Percentiles rank a stretch among this genome's conserved stretches.
These are phyloP conservation scores for Antechinus flavipes DNA, from an alignment of 2,113 vertebrate species.

Conservation along the genomic window DNA sequence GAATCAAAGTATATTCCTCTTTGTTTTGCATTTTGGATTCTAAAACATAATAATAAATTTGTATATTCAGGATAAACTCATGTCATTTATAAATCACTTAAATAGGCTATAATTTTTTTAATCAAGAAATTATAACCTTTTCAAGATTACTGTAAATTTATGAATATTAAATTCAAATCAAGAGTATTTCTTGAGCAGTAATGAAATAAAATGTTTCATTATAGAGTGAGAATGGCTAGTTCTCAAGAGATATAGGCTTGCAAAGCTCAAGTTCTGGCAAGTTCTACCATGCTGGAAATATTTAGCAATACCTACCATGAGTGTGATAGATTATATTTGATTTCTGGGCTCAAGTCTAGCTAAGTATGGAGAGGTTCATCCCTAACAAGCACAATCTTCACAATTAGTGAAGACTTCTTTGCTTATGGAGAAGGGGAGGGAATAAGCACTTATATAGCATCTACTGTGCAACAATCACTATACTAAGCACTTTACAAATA, in stretches of 20 bases:
- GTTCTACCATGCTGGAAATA: background rate
- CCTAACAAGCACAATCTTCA: background rate
- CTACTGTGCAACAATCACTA: background rate
- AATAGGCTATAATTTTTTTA: background rate
- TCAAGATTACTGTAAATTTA: slow-evolving; percentile 41
- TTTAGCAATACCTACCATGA: background rate
- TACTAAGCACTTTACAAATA: background rate
- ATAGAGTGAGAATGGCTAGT: background rate
- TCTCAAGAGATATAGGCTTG: background rate
- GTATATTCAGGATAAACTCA: slow-evolving; percentile 53
- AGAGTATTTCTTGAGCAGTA: background rate
- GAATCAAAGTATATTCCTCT: slow-evolving; percentile 39
- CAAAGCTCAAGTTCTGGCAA: background rate
- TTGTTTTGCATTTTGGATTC: slow-evolving; percentile 63
- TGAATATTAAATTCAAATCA: background rate
- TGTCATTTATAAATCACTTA: slow-evolving; percentile 33
- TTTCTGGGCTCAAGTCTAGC: background rate
- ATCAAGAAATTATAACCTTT: slow-evolving; percentile 38
- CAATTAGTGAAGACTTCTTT: background rate
- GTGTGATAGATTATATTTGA: background rate
- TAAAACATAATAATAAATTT: slow-evolving; percentile 63
- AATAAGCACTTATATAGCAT: background rate
- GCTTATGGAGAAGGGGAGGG: background rate
- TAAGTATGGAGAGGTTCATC: background rate
- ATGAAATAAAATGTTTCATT: background rate